These are phyloP conservation scores for Melanerpes formicivorus DNA, from an alignment of 2,113 vertebrate genomes.

Conservation along the genomic window DNA sequence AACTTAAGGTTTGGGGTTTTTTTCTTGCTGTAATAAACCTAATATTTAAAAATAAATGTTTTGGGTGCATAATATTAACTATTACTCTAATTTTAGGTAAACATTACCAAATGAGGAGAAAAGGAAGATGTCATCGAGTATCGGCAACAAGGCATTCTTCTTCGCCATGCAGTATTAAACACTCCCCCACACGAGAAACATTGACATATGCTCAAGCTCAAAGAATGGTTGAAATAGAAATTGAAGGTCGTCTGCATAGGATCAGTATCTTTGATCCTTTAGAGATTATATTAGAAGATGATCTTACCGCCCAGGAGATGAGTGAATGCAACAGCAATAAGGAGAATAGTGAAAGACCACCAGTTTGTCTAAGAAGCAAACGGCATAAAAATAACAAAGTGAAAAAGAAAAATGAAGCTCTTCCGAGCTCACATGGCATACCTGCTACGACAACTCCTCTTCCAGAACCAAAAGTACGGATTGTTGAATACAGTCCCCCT, in stretches of 20 bases:
- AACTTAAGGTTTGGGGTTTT: background rate
- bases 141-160: conserved; percentile 86
- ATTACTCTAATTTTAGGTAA: conserved; percentile 71
- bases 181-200: conserved; percentile 92
- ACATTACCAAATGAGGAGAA: conserved; percentile 92
- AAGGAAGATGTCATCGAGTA: conserved; percentile 90
- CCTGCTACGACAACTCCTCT: conserved; percentile 73
- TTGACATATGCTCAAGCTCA: conserved; percentile 96
- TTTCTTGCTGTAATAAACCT: background rate
- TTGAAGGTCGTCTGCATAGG: conserved; percentile 91
- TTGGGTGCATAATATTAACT: background rate
- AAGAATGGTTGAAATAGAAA: conserved; percentile 96
- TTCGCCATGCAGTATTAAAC: conserved; percentile 90
- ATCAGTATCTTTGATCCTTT: conserved; percentile 94
- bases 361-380: conserved; percentile 83
- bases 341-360: conserved; percentile 91
- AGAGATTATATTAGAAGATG: conserved; percentile 90
- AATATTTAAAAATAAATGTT: background rate
- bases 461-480: conserved; percentile 90
- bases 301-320: conserved; percentile 93
- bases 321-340: conserved; percentile 97
- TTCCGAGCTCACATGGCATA: conserved; percentile 75
- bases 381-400: conserved; percentile 88
- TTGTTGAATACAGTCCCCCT: conserved; percentile 94
- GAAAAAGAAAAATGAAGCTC: conserved; percentile 87